A percentile compares a stretch with the other conserved stretches of the same genome.
Evolutionary conservation across 2,797 vertebrate species (phyloP).

Genomic region (Sebastes vulpes): DNA sequence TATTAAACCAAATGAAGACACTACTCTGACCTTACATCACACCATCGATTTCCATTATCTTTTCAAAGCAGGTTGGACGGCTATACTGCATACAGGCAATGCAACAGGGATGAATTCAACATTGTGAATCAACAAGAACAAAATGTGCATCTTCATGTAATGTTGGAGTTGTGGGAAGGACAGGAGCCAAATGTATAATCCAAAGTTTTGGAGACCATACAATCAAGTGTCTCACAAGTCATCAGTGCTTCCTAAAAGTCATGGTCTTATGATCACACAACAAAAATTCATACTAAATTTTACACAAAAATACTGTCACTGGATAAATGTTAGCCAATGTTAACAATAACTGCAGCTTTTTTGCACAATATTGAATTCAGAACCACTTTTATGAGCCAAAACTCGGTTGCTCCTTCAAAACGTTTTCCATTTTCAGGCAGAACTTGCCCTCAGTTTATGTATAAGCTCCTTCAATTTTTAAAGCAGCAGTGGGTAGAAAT

Average conservation of each 20-base stretch:
- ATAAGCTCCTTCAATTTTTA: neutral
- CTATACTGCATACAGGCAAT: slow-evolving; percentile 8
- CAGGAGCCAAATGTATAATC: neutral
- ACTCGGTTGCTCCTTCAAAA: neutral
- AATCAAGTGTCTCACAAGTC: neutral
- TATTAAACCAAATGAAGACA: slow-evolving; percentile 1
- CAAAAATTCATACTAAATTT: neutral
- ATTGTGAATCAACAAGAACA: neutral
- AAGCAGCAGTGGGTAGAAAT: too few relatives aligned
- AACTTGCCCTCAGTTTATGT: neutral
- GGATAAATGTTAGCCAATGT: neutral
- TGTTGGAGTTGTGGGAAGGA: fast-evolving
- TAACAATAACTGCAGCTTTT: neutral
- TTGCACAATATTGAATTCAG: neutral
- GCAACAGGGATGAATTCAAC: neutral
- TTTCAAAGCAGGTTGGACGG: slow-evolving; percentile 10
- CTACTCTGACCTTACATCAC: slow-evolving; percentile 16
- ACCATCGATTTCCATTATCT: slow-evolving; percentile 38
- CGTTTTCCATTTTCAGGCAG: neutral
- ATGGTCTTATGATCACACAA: neutral
- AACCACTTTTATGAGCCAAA: neutral
- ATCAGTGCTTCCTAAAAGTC: neutral
- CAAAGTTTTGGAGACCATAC: neutral
- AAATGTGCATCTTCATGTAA: neutral
- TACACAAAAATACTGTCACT: neutral